Conservation (phyloP, 2,113 vertebrate genomes). For the Lepidothrix coronata region DNA sequence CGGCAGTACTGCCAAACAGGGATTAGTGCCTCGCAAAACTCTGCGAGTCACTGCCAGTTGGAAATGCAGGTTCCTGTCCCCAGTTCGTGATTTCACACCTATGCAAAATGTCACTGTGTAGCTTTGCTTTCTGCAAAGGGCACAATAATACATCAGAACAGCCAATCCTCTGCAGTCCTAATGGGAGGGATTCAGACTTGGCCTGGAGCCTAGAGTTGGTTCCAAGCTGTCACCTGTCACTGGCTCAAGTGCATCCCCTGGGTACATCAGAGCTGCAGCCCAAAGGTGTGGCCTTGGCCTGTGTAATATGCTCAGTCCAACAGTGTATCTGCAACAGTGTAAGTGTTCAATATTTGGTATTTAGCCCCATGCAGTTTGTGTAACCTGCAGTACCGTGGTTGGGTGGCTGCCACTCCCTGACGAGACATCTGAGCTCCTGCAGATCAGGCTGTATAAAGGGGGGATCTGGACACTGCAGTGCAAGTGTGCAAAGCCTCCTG, state of each 20-base stretch:
- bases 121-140: neutral
- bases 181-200: neutral
- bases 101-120: neutral
- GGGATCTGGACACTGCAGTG: neutral
- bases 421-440: neutral
- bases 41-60: neutral
- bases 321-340: neutral
- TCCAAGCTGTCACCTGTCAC: neutral
- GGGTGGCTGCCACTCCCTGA: neutral
- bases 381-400: accelerated
- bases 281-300: neutral
- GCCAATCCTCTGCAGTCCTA: neutral
- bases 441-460: neutral
- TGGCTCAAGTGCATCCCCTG: neutral
- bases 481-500: neutral
- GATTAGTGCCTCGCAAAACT: neutral
- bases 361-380: neutral
- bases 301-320: accelerated
- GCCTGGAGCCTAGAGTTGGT: neutral
- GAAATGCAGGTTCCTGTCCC: neutral
- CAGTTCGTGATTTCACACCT: neutral
- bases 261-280: neutral
- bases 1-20: conserved; percentile 14
- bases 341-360: neutral
- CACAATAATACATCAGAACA: neutral